Conservation (phyloP, 2,888 invertebrate species). For the Eugnorisma glareosa region DNA sequence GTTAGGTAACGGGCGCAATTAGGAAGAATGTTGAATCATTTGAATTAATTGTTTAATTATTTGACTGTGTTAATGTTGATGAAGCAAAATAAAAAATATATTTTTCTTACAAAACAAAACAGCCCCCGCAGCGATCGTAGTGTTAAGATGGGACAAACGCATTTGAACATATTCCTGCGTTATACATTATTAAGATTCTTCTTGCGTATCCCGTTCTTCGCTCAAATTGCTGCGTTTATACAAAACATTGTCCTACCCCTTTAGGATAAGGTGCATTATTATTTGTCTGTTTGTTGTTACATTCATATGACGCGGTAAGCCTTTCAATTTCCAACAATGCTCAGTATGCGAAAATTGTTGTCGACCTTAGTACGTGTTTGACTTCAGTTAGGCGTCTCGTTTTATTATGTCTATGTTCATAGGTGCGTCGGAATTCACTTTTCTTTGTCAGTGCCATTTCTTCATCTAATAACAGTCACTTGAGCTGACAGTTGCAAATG, state of each 20-base stretch:
- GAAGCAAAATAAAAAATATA: constrained; percentile 4
- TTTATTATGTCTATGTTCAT: constrained; percentile 69
- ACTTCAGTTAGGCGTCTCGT: constrained; percentile 70
- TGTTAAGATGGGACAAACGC: constrained; percentile 69
- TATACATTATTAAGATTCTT: constrained; percentile 81
- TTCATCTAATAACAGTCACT: constrained; percentile 64
- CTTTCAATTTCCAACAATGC: constrained; percentile 84
- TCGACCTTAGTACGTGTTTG: constrained; percentile 82
- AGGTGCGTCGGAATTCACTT: constrained; percentile 72
- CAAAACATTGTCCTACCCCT: constrained; percentile 55
- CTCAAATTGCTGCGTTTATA: constrained; percentile 15
- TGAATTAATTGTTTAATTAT: constrained; percentile 31
- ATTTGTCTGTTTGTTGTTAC: constrained; percentile 46
- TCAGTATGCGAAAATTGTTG: constrained; percentile 85
- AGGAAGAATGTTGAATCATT: constrained; percentile 19
- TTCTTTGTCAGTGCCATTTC: constrained; percentile 60
- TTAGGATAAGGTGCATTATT: constrained; percentile 62
- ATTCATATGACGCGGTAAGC: constrained; percentile 77
- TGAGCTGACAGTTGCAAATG: constrained; percentile 58
- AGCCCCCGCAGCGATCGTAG: constrained; percentile 34
- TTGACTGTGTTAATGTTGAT: not conserved
- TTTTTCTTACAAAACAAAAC: constrained; percentile 4
- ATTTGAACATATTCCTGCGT: constrained; percentile 72
- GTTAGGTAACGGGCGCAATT: constrained; percentile 22
- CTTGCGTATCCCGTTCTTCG: constrained; percentile 70